Conservation (phyloP, 2,113 vertebrate genomes). For the Diglossa brunneiventris region DNA sequence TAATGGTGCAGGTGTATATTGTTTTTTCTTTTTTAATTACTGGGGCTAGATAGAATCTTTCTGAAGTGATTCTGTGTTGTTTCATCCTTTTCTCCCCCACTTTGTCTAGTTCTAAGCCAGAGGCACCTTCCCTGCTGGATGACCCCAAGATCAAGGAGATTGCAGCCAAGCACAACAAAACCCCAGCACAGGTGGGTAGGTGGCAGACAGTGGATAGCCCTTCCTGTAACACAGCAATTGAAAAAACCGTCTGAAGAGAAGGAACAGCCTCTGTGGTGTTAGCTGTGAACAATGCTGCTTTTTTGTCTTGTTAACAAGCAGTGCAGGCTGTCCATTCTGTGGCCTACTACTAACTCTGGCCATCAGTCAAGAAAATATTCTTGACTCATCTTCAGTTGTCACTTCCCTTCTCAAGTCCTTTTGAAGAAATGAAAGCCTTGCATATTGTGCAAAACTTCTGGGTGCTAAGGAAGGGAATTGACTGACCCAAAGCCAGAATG, state of each 20-base stretch:
- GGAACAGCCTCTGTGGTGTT: not conserved
- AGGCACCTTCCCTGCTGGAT: not conserved
- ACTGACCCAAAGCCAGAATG: not conserved
- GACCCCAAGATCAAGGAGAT: not conserved
- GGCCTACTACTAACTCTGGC: not conserved
- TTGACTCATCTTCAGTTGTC: not conserved
- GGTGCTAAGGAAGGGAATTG: not conserved
- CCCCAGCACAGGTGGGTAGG: no score
- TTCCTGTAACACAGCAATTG: not conserved
- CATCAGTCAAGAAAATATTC: not conserved
- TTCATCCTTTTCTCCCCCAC: not conserved
- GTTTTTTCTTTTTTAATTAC: not conserved
- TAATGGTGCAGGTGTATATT: not conserved
- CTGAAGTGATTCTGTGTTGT: not conserved
- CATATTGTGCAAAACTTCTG: not conserved
- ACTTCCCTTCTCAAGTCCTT: not conserved
- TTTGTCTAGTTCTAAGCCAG: slow-evolving; percentile 62
- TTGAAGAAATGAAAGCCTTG: not conserved
- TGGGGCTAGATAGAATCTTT: not conserved
- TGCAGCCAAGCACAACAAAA: no score
- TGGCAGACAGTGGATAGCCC: not conserved
- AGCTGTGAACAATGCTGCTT: not conserved
- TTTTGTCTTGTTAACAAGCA: not conserved
- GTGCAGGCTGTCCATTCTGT: not conserved
- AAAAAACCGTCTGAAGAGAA: not conserved